A percentile compares a stretch with the other conserved stretches of the same genome.
phyloP scores from a whole-genome alignment of 2,888 invertebrate species.

The Ophonus ardosiacus region DNA sequence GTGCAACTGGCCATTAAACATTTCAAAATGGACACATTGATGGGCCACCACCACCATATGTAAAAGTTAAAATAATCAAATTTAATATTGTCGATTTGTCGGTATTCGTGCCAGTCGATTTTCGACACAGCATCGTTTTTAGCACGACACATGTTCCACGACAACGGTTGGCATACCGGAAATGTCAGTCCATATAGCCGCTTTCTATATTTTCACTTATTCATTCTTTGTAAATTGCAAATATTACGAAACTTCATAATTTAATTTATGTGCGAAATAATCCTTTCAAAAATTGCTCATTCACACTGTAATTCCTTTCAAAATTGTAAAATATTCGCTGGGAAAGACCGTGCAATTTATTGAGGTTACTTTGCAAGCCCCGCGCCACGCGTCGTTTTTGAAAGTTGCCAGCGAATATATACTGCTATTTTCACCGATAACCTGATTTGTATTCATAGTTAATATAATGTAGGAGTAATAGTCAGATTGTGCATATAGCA shows the following conservation, averaged over 20 bases:
- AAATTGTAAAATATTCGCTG: constrained; percentile 7
- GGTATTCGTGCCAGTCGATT: too few species aligned
- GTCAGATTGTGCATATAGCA: neutral
- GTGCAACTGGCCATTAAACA: too few species aligned
- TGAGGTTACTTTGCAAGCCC: constrained; percentile 11
- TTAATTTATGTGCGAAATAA: too few species aligned
- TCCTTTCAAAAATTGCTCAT: too few species aligned
- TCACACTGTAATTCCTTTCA: neutral
- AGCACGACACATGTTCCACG: too few species aligned
- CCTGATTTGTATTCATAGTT: constrained; percentile 21
- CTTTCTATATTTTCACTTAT: constrained; percentile 59
- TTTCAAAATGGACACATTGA: too few species aligned
- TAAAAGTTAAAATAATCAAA: too few species aligned
- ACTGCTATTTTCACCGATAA: constrained; percentile 48
- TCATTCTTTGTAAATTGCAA: neutral
- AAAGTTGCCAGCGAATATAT: constrained; percentile 29
- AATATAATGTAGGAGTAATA: constrained; percentile 36
- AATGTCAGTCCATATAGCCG: constrained; percentile 7
- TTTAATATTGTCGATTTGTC: too few species aligned
- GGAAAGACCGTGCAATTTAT: constrained; percentile 27
- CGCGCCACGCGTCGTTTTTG: constrained; percentile 33
- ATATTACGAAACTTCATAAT: constrained; percentile 42
- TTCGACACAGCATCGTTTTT: too few species aligned
- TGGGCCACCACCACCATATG: too few species aligned
- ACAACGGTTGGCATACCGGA: constrained; percentile 23